Evolutionary conservation across 2,113 vertebrate species (phyloP).

Genomic region (Monarcha castaneiventris): DNA sequence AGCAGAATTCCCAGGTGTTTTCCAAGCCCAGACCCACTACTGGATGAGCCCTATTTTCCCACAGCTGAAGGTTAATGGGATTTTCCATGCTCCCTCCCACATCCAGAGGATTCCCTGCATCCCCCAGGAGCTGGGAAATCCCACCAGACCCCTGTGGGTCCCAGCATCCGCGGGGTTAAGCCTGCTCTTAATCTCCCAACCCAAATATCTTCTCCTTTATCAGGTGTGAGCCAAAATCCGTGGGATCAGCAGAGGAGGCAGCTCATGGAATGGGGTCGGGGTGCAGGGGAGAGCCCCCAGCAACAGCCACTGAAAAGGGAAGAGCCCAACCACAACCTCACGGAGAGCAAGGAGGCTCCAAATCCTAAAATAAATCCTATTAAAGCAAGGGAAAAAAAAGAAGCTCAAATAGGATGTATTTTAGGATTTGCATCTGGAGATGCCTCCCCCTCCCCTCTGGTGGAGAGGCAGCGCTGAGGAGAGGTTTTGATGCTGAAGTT

Average conservation of each 20-base stretch:
- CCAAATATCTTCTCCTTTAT: neutral
- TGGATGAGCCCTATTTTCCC: neutral
- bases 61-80: neutral
- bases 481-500: neutral
- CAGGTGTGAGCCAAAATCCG: neutral
- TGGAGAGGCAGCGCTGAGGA: neutral
- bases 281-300: neutral
- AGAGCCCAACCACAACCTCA: neutral
- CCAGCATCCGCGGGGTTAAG: neutral
- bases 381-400: neutral
- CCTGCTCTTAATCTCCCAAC: neutral
- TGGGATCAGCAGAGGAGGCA: rapidly evolving
- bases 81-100: neutral
- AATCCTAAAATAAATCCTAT: neutral
- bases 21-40: neutral
- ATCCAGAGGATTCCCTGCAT: neutral
- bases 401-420: neutral
- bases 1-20: neutral
- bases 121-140: neutral
- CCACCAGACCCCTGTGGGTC: neutral
- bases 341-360: neutral
- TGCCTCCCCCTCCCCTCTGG: neutral
- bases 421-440: neutral
- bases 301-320: neutral
- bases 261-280: neutral